phyloP scores from a whole-genome alignment of 2,797 vertebrate species.

The Iguana delicatissima region DNA sequence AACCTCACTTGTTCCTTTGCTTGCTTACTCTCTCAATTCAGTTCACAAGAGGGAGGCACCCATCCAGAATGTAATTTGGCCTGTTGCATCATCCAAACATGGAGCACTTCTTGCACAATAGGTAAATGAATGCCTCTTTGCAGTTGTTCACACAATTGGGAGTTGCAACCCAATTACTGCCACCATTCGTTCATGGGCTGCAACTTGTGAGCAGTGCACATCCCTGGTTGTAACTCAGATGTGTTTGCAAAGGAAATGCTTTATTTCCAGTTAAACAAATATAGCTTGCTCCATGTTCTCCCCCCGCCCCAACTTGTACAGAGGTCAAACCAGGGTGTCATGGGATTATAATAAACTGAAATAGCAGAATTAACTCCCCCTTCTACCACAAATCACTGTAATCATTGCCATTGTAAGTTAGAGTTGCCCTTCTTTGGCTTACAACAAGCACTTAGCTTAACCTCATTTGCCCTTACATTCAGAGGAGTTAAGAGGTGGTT shows the following conservation, averaged over 20 bases:
- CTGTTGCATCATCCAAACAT: too few species aligned
- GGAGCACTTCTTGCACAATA: too few species aligned
- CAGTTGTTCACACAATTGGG: too few species aligned
- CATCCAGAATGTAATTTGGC: too few species aligned
- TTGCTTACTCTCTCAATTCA: too few species aligned
- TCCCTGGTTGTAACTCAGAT: background rate
- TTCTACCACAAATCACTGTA: slow-evolving; percentile 13
- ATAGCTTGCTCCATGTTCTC: background rate
- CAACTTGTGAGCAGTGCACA: background rate
- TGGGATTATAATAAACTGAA: slow-evolving; percentile 23
- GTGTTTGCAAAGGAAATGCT: slow-evolving; percentile 1
- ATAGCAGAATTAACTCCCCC: slow-evolving; percentile 16
- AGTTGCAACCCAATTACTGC: background rate
- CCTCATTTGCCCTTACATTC: slow-evolving; percentile 15
- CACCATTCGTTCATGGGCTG: too few species aligned
- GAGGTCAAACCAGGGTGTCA: slow-evolving; percentile 22
- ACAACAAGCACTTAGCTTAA: slow-evolving; percentile 23
- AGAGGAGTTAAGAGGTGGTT: background rate
- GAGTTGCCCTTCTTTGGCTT: slow-evolving; percentile 28
- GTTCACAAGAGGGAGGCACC: too few species aligned
- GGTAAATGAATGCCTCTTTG: too few species aligned
- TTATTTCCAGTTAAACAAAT: background rate
- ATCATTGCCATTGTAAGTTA: slow-evolving; percentile 31
- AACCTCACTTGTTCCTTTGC: too few species aligned
- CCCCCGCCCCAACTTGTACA: background rate